These are phyloP conservation scores for Gastrophryne carolinensis DNA, from an alignment of 2,797 vertebrate genomes.

Conservation along the genomic window DNA sequence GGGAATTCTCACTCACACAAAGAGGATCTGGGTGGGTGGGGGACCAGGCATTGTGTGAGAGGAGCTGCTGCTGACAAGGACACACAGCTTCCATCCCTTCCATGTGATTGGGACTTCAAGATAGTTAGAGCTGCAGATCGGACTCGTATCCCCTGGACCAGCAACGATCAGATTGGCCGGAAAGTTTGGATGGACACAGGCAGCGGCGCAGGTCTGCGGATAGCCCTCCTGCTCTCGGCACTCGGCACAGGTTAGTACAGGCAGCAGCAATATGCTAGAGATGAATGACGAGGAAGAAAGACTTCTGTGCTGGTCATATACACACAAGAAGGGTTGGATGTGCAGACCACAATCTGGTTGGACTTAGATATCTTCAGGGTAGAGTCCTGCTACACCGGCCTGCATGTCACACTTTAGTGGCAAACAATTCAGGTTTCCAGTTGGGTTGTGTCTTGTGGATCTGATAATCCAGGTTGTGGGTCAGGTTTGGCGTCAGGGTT, in stretches of 20 bases:
- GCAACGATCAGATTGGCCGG: background rate
- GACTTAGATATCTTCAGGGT: no score
- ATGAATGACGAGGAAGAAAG: no score
- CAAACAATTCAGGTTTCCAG: no score
- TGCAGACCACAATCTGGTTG: no score
- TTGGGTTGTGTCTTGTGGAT: no score
- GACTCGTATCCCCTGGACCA: background rate
- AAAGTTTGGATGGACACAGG: slow-evolving; percentile 49
- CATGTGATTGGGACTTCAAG: background rate
- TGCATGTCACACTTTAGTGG: no score
- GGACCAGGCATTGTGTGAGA: background rate
- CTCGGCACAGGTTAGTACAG: slow-evolving; percentile 35
- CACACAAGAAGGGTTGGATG: no score
- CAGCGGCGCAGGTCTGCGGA: slow-evolving; percentile 2
- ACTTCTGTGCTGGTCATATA: no score
- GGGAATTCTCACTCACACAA: slow-evolving; percentile 42
- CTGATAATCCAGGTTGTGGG: no score
- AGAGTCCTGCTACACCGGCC: no score
- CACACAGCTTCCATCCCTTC: slow-evolving; percentile 1
- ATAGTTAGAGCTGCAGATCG: background rate
- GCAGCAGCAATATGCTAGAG: no score
- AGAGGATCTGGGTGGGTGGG: slow-evolving; percentile 23
- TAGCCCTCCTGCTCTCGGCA: slow-evolving; percentile 8
- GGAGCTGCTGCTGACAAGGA: slow-evolving; percentile 4
- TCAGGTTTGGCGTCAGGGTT: no score